These are phyloP conservation scores for Trichogramma pretiosum DNA, from an alignment of 1,140 invertebrate species.

Conservation along the genomic window DNA sequence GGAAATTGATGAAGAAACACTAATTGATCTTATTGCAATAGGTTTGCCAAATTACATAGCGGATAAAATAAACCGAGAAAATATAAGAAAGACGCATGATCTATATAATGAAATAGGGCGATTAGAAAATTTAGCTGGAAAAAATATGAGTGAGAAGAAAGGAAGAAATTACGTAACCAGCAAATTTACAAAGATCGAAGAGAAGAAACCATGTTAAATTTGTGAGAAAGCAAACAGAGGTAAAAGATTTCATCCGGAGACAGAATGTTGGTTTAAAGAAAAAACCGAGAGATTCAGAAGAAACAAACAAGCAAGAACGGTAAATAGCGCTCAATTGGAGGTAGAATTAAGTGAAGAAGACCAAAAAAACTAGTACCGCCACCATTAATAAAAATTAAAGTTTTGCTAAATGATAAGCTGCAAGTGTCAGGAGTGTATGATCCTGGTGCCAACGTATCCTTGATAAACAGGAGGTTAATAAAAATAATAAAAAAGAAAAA, in stretches of 20 bases:
- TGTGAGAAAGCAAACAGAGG: not conserved
- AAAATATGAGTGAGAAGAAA: too few relatives aligned
- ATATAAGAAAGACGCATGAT: not conserved
- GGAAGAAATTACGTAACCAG: not conserved
- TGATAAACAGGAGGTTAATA: constrained; percentile 14
- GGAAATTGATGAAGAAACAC: not conserved
- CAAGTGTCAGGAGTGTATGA: constrained; percentile 13
- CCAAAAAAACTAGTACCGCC: constrained; percentile 12
- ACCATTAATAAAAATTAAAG: constrained; percentile 4
- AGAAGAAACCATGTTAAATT: not conserved
- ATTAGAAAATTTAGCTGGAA: too few relatives aligned
- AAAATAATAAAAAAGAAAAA: constrained; percentile 6
- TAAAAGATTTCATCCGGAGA: not conserved
- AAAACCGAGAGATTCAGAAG: not conserved
- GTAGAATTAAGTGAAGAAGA: constrained; percentile 8
- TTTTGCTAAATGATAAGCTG: constrained; percentile 2
- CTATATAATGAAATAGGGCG: not conserved
- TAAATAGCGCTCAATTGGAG: constrained; percentile 3
- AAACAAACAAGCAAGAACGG: not conserved
- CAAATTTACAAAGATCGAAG: not conserved
- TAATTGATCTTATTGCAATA: not conserved
- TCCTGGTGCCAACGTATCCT: constrained; percentile 11
- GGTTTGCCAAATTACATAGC: not conserved
- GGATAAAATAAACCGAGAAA: not conserved
- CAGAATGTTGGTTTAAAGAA: not conserved